These are phyloP conservation scores for Papilio dardanus DNA, from an alignment of 1,140 invertebrate genomes.

Conservation along the genomic window DNA sequence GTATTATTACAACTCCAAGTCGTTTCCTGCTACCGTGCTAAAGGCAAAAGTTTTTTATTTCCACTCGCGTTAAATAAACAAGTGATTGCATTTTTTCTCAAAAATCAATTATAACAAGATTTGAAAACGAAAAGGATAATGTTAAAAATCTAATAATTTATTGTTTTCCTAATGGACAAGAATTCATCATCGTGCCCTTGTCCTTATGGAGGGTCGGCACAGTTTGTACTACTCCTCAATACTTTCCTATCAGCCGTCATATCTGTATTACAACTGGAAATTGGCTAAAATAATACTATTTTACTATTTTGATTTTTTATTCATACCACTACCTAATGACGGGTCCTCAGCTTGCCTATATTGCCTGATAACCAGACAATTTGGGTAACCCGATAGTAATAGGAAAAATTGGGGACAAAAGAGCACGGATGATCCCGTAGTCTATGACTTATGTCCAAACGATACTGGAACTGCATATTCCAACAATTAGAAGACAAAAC, in stretches of 20 bases:
- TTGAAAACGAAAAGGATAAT: not conserved
- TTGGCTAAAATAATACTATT: too few relatives aligned
- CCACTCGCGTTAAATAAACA: slow-evolving; percentile 12
- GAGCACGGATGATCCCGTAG: too few relatives aligned
- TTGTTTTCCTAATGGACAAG: not conserved
- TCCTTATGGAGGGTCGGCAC: too few relatives aligned
- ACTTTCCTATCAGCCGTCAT: too few relatives aligned
- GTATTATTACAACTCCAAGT: slow-evolving; percentile 24
- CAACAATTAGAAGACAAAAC: too few relatives aligned
- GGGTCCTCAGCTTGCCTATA: too few relatives aligned
- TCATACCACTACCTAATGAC: too few relatives aligned
- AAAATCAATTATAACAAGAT: not conserved
- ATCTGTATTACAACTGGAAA: too few relatives aligned
- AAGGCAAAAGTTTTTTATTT: slow-evolving; percentile 31
- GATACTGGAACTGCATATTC: not conserved
- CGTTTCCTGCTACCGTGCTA: slow-evolving; percentile 18
- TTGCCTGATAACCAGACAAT: not conserved
- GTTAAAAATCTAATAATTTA: not conserved
- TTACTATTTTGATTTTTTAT: too few relatives aligned
- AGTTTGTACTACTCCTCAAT: too few relatives aligned
- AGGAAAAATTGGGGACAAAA: not conserved
- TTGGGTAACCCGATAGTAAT: not conserved
- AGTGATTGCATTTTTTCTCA: not conserved
- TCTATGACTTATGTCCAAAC: not conserved
- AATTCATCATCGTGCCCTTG: too few relatives aligned